Conservation (phyloP, 1,140 invertebrate genomes). For the Proales similis region DNA sequence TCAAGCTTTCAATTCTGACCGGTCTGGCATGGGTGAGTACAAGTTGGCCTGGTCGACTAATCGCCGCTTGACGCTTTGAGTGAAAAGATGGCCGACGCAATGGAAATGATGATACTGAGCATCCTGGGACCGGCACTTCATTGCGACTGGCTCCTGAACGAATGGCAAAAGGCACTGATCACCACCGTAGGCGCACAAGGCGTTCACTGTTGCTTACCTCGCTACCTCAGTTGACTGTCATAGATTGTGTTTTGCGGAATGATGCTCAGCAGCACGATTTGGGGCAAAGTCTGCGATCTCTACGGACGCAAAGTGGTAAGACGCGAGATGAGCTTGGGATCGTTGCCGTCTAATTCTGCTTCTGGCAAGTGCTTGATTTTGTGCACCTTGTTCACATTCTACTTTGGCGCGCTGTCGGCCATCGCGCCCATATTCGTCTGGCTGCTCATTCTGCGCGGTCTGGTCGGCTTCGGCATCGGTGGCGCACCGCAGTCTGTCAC, state of each 20-base stretch:
- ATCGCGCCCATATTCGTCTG: constrained; percentile 83
- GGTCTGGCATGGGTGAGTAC: constrained; percentile 55
- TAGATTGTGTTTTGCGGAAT: constrained; percentile 87
- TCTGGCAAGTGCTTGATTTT: constrained; percentile 38
- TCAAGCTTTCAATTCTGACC: constrained; percentile 61
- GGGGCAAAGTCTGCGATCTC: constrained; percentile 86
- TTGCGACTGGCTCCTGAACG: constrained; percentile 82
- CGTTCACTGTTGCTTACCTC: background rate
- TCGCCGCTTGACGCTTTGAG: too few species aligned
- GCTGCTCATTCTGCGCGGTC: constrained; percentile 76
- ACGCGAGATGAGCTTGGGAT: constrained; percentile 8
- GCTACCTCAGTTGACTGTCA: constrained; percentile 45
- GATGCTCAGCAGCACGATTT: constrained; percentile 91
- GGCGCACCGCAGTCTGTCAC: constrained; percentile 93
- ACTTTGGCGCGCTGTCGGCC: constrained; percentile 80
- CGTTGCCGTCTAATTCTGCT: constrained; percentile 33
- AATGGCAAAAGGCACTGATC: constrained; percentile 67
- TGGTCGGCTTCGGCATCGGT: constrained; percentile 90
- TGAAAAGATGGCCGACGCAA: constrained; percentile 93
- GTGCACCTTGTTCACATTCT: constrained; percentile 62
- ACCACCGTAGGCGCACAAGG: constrained; percentile 59
- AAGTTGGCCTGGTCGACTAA: background rate
- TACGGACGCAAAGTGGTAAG: constrained; percentile 78
- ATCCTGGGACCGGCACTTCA: constrained; percentile 83
- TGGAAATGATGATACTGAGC: constrained; percentile 95